Percentiles rank a stretch among this genome's conserved stretches.
Evolutionary conservation across 2,888 invertebrate genomes (phyloP).

Genomic region (Heteromyza rotundicornis): DNA sequence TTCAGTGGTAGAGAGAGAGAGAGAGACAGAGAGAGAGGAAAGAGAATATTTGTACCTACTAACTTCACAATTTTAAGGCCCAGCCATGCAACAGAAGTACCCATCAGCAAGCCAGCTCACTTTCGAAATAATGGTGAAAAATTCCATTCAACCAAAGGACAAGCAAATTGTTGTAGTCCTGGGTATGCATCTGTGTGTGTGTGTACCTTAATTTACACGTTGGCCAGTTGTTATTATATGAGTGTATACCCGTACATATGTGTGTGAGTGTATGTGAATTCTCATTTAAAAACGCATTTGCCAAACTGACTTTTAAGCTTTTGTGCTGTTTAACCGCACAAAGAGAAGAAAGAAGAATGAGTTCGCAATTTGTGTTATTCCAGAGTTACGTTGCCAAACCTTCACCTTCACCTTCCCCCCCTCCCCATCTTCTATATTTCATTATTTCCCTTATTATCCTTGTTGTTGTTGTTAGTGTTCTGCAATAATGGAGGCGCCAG

Average conservation of each 20-base stretch:
- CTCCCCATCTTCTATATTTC: no score
- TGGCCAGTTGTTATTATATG: neutral
- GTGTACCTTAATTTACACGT: neutral
- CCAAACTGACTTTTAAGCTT: constrained; percentile 2
- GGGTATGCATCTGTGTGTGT: neutral
- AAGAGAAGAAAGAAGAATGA: neutral
- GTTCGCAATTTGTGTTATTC: neutral
- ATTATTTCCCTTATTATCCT: no score
- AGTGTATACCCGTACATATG: neutral
- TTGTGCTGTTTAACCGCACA: neutral
- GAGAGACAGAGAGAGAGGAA: no score
- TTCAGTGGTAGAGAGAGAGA: no score
- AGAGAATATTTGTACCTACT: no score
- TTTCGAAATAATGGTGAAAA: neutral
- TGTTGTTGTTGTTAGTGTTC: no score
- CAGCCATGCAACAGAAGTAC: no score
- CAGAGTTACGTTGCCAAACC: neutral
- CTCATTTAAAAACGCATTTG: neutral
- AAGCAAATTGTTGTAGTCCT: neutral
- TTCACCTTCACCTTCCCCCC: neutral
- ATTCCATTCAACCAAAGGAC: neutral
- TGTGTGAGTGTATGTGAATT: neutral
- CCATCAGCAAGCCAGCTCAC: no score
- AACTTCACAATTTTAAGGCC: no score
- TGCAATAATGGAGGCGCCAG: neutral